Evolutionary conservation across 2,888 invertebrate genomes (phyloP).

Genomic region (Altica lythri): DNA sequence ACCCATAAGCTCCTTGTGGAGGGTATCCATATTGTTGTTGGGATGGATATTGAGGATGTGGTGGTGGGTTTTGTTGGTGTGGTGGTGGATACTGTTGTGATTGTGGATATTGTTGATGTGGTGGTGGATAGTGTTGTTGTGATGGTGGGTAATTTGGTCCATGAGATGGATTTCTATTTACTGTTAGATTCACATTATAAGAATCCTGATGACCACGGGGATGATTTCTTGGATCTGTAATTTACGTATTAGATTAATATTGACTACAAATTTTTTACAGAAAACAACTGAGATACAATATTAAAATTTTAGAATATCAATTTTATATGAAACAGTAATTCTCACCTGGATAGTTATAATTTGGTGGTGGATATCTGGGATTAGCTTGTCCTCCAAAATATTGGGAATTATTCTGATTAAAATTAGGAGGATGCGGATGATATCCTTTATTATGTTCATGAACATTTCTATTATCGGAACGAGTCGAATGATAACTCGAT

Average conservation of each 20-base stretch:
- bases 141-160: not conserved
- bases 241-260: no score
- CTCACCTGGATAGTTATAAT: constrained; percentile 1
- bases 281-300: no score
- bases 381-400: not conserved
- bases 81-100: not conserved
- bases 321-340: no score
- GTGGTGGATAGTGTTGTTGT: not conserved
- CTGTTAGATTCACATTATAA: not conserved
- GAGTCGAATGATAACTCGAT: not conserved
- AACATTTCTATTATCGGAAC: not conserved
- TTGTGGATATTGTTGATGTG: not conserved
- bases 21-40: not conserved
- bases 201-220: not conserved
- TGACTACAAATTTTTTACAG: no score
- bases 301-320: no score
- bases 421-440: not conserved
- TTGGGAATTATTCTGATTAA: not conserved
- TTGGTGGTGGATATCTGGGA: not conserved
- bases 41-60: not conserved
- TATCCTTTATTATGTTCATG: not conserved
- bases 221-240: not conserved
- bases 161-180: no score
- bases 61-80: not conserved
- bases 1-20: not conserved